A percentile compares a stretch with the other conserved stretches of the same genome.
These are phyloP conservation scores for Theocolax elegans DNA, from an alignment of 1,140 invertebrate species.

Conservation along the genomic window DNA sequence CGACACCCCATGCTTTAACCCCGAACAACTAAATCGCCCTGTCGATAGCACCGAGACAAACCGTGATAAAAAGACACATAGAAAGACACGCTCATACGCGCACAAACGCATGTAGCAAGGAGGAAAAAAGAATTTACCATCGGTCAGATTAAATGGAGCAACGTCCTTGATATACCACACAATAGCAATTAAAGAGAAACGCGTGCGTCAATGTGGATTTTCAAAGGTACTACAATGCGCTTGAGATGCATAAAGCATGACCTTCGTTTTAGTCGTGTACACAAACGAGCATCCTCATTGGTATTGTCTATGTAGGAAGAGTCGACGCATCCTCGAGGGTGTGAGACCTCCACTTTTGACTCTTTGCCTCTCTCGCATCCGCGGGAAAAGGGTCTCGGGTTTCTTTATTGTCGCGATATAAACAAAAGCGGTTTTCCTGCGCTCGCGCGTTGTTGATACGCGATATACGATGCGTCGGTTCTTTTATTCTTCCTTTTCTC, in stretches of 20 bases:
- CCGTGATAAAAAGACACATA: neutral
- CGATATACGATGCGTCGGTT: no score
- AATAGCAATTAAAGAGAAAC: slow-evolving; percentile 29
- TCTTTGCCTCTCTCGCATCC: neutral
- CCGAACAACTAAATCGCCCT: neutral
- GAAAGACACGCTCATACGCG: neutral
- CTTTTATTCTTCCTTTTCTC: no score
- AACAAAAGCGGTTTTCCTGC: no score
- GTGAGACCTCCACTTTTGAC: no score
- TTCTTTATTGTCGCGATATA: neutral
- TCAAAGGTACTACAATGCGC: slow-evolving; percentile 6
- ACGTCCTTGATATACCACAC: neutral
- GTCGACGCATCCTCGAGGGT: neutral
- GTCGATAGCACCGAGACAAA: neutral
- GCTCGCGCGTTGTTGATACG: no score
- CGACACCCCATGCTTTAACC: no score
- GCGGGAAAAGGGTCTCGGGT: neutral
- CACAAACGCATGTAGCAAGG: no score
- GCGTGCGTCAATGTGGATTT: slow-evolving; percentile 1
- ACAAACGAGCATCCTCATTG: neutral
- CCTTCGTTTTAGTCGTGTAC: slow-evolving; percentile 4
- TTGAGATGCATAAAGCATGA: slow-evolving; percentile 6
- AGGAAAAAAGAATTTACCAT: neutral
- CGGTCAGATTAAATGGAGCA: slow-evolving; percentile 7
- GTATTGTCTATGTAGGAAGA: neutral